Evolutionary conservation across 2,888 invertebrate species (phyloP).

Genomic region (Sinohyriopsis cumingii): DNA sequence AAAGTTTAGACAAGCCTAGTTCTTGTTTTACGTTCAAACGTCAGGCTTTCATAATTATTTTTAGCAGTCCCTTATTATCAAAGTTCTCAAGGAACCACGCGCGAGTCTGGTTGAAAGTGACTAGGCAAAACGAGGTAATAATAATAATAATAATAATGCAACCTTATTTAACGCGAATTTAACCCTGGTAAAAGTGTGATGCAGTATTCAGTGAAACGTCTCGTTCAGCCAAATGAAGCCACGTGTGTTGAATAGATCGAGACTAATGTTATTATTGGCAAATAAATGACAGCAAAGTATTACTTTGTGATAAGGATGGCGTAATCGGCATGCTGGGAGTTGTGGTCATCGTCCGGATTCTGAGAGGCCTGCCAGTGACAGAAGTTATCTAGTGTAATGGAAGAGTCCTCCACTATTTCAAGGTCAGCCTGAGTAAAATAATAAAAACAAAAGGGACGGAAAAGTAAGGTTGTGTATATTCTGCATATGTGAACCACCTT

Average conservation of each 20-base stretch:
- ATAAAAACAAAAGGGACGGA: neutral
- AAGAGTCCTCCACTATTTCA: constrained; percentile 39
- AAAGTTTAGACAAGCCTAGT: too few relatives aligned
- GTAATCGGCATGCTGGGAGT: constrained; percentile 51
- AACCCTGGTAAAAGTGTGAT: neutral
- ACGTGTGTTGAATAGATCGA: too few relatives aligned
- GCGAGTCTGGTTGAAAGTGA: too few relatives aligned
- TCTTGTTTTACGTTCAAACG: too few relatives aligned
- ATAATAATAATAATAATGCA: too few relatives aligned
- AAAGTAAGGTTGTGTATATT: neutral
- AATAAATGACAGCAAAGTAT: constrained; percentile 1
- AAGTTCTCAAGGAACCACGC: too few relatives aligned
- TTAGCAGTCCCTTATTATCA: too few relatives aligned
- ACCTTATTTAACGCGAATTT: too few relatives aligned
- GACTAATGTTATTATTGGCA: neutral
- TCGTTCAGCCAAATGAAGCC: too few relatives aligned
- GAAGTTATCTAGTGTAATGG: constrained; percentile 45
- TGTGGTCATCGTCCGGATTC: constrained; percentile 40
- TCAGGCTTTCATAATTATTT: too few relatives aligned
- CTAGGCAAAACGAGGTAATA: too few relatives aligned
- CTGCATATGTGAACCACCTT: too few relatives aligned
- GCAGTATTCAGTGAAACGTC: neutral
- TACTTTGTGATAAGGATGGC: constrained; percentile 56
- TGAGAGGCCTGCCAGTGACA: constrained; percentile 56
- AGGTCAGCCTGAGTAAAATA: constrained; percentile 35